A percentile compares a stretch with the other conserved stretches of the same genome.
These are phyloP conservation scores for Reinhardtius hippoglossoides DNA, from an alignment of 2,113 vertebrate species.

Conservation along the genomic window DNA sequence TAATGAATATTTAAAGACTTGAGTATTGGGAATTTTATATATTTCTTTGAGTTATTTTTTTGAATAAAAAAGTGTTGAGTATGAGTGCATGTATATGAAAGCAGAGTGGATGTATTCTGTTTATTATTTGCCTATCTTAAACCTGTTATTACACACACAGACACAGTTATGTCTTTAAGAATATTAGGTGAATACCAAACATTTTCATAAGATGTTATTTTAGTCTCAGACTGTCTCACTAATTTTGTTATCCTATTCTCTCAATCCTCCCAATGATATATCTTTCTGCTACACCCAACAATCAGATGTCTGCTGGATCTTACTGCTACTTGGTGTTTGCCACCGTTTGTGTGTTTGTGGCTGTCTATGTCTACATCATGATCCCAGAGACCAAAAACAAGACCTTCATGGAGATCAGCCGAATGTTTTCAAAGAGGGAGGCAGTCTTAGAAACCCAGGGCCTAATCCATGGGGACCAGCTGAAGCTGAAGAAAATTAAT, in stretches of 20 bases:
- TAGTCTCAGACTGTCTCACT: too few species aligned
- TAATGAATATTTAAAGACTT: too few species aligned
- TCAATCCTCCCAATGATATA: neutral
- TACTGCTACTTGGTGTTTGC: conserved; percentile 92
- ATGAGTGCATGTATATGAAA: too few species aligned
- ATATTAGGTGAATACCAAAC: too few species aligned
- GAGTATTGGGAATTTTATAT: too few species aligned
- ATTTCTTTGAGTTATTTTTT: too few species aligned
- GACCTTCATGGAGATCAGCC: conserved; percentile 93
- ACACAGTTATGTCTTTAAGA: too few species aligned
- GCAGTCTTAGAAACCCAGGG: conserved; percentile 61
- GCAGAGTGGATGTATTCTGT: too few species aligned
- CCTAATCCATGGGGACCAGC: conserved; percentile 67
- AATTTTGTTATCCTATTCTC: neutral
- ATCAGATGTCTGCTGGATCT: conserved; percentile 86
- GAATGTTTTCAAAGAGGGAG: conserved; percentile 83
- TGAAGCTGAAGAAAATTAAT: conserved; percentile 83
- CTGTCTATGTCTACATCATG: conserved; percentile 84
- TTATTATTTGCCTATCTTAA: too few species aligned
- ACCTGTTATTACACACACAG: too few species aligned
- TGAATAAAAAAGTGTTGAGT: too few species aligned
- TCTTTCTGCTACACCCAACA: conserved; percentile 1
- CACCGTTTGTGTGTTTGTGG: conserved; percentile 84
- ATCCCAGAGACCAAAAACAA: conserved; percentile 93
- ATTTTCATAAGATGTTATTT: too few species aligned